Evolutionary conservation across 1,140 invertebrate genomes (phyloP).

Genomic region (Polypedilum vanderplanki): DNA sequence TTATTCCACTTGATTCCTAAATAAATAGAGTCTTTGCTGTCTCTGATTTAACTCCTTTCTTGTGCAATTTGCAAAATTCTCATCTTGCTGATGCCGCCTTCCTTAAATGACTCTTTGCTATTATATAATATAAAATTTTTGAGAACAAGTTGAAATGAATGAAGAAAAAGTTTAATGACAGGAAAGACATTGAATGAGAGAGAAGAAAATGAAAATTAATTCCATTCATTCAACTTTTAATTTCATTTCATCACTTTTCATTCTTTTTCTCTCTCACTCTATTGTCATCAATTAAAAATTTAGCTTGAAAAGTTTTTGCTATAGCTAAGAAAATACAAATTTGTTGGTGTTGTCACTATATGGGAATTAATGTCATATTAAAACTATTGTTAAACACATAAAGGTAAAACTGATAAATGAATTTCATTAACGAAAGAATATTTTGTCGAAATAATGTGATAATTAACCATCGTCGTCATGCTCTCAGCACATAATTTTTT

Average conservation of each 20-base stretch:
- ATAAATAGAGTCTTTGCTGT: too few species aligned
- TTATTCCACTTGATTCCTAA: too few species aligned
- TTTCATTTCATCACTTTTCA: background rate
- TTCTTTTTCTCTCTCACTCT: background rate
- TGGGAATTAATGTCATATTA: background rate
- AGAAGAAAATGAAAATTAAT: constrained; percentile 9
- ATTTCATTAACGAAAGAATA: constrained; percentile 23
- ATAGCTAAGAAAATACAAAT: background rate
- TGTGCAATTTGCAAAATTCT: too few species aligned
- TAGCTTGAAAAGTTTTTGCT: too few species aligned
- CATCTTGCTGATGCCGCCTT: too few species aligned
- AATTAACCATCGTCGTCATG: constrained; percentile 8
- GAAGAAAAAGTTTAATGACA: background rate
- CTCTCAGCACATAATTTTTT: constrained; percentile 6
- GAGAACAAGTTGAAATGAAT: too few species aligned
- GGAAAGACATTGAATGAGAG: background rate
- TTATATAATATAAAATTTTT: too few species aligned
- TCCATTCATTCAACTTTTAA: constrained; percentile 24
- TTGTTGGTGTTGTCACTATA: background rate
- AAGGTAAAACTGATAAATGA: background rate
- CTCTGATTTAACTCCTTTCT: too few species aligned
- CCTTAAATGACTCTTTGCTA: too few species aligned
- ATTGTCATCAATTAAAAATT: background rate
- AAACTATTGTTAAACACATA: background rate
- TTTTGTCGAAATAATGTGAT: constrained; percentile 12